Conservation (phyloP, 2,888 invertebrate species). For the Aspidiotus rigidus region DNA sequence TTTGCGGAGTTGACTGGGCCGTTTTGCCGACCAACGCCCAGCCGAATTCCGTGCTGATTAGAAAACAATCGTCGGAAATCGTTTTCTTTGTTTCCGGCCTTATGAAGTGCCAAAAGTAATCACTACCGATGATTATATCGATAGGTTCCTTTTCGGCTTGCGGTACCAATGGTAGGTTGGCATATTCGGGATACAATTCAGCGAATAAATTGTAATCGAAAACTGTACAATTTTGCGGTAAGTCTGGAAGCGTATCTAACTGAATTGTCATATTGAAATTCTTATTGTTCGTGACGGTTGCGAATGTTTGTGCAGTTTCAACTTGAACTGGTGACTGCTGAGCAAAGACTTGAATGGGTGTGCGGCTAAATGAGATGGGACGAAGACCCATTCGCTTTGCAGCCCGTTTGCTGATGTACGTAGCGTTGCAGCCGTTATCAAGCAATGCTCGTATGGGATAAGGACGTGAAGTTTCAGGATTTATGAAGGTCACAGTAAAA, state of each 20-base stretch:
- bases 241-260: background rate
- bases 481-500: background rate
- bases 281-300: background rate
- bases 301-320: background rate
- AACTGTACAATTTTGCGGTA: background rate
- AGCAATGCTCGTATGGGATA: background rate
- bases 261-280: background rate
- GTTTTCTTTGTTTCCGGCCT: background rate
- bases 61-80: background rate
- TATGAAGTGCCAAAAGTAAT: background rate
- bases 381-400: background rate
- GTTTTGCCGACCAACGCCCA: background rate
- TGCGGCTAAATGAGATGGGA: background rate
- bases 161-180: background rate
- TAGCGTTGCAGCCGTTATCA: background rate
- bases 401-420: background rate
- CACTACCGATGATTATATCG: background rate
- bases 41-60: background rate
- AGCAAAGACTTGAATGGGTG: background rate
- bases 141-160: background rate
- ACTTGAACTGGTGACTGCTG: background rate
- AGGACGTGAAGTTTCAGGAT: background rate
- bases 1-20: background rate
- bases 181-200: background rate
- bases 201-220: background rate